These are phyloP conservation scores for Heliothis peltigera DNA, from an alignment of 2,888 invertebrate genomes.

Conservation along the genomic window DNA sequence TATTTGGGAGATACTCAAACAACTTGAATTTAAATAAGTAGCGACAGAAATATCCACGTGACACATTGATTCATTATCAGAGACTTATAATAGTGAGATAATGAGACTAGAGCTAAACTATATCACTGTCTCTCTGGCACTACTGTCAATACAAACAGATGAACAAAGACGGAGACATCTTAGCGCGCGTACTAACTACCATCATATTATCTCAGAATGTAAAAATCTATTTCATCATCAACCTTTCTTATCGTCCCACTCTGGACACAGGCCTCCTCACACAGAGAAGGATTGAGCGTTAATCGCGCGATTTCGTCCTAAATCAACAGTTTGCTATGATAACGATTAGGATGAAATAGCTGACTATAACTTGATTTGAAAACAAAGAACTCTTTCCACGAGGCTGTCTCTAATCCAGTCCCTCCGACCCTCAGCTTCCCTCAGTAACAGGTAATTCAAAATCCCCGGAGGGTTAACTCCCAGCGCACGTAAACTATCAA, in stretches of 20 bases:
- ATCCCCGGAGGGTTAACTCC: conserved; percentile 24
- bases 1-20: background rate
- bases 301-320: no score
- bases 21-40: background rate
- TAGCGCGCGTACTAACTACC: background rate
- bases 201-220: background rate
- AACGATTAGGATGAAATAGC: background rate
- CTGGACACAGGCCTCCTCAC: no score
- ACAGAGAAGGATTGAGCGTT: no score
- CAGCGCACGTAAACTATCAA: conserved; percentile 46
- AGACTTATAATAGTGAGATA: background rate
- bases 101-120: background rate
- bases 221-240: no score
- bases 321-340: conserved; percentile 6
- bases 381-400: background rate
- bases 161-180: background rate
- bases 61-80: no score
- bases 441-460: background rate
- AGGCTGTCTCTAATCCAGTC: background rate
- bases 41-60: background rate
- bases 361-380: conserved; percentile 6
- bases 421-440: background rate
- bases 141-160: background rate
- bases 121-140: background rate
- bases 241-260: no score